phyloP scores from a whole-genome alignment of 2,113 vertebrate species.

The Cricetomys ansorgei region DNA sequence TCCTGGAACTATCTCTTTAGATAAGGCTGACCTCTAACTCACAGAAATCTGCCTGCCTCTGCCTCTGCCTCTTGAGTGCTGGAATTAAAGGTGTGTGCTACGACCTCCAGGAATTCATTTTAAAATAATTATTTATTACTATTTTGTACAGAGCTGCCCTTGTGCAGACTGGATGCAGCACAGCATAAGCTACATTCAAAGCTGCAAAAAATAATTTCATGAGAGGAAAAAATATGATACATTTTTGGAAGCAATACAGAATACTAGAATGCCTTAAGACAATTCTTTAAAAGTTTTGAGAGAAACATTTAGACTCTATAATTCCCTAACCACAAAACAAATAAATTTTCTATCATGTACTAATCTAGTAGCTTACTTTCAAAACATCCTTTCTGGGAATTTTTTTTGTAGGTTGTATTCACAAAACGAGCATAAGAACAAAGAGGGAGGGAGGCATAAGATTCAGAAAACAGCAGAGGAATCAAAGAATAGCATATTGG shows the following conservation, averaged over 20 bases:
- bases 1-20: no score
- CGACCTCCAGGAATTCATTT: background rate
- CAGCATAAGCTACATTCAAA: background rate
- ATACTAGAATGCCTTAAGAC: background rate
- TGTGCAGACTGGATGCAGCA: background rate
- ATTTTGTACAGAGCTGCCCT: background rate
- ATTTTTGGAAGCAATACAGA: background rate
- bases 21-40: no score
- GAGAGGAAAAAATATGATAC: background rate
- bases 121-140: background rate
- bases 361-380: slow-evolving; percentile 14
- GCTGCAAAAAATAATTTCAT: background rate
- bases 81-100: no score
- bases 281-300: slow-evolving; percentile 3
- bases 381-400: slow-evolving; percentile 37
- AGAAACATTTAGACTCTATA: background rate
- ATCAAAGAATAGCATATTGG: background rate
- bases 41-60: no score
- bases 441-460: background rate
- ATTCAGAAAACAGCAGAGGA: background rate
- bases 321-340: slow-evolving; percentile 12
- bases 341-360: slow-evolving; percentile 24
- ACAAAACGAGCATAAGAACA: slow-evolving; percentile 21
- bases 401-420: background rate
- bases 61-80: no score